Evolutionary conservation across 2,888 invertebrate genomes (phyloP).

Genomic region (Phyllotreta cruciferae): DNA sequence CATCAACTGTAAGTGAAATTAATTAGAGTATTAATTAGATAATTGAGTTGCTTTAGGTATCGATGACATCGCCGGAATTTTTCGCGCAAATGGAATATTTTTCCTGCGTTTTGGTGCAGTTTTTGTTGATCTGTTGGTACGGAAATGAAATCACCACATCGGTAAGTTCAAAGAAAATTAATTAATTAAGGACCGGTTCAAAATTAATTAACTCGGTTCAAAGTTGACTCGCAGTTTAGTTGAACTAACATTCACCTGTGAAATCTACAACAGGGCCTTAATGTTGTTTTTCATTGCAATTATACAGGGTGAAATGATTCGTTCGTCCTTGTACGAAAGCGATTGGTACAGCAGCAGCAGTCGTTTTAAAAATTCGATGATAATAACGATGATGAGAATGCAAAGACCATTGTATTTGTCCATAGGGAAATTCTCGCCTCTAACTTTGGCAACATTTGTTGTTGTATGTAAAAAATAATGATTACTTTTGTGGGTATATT

Average conservation of each 20-base stretch:
- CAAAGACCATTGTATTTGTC: conserved; percentile 44
- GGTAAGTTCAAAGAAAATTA: conserved; percentile 36
- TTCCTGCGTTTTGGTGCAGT: conserved; percentile 41
- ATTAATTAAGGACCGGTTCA: background rate
- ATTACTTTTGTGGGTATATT: background rate
- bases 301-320: conserved; percentile 35
- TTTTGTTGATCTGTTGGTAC: conserved; percentile 45
- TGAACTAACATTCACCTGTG: no score
- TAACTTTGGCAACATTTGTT: conserved; percentile 42
- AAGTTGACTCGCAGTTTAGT: no score
- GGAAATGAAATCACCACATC: conserved; percentile 46
- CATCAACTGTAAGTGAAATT: conserved; percentile 27
- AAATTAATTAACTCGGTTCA: background rate
- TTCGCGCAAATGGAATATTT: conserved; percentile 45
- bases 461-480: conserved; percentile 37
- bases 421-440: conserved; percentile 47
- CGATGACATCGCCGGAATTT: conserved; percentile 43
- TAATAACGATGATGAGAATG: conserved; percentile 44
- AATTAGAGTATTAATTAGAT: background rate
- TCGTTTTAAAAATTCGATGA: conserved; percentile 44
- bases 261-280: no score
- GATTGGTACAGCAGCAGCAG: conserved; percentile 43
- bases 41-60: conserved; percentile 38
- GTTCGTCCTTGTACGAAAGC: conserved; percentile 36
- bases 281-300: conserved; percentile 1